Evolutionary conservation across 2,888 invertebrate species (phyloP), one percentile per base, ranked within the genome.

Genomic region (Choreutis nemorana): DNA sequence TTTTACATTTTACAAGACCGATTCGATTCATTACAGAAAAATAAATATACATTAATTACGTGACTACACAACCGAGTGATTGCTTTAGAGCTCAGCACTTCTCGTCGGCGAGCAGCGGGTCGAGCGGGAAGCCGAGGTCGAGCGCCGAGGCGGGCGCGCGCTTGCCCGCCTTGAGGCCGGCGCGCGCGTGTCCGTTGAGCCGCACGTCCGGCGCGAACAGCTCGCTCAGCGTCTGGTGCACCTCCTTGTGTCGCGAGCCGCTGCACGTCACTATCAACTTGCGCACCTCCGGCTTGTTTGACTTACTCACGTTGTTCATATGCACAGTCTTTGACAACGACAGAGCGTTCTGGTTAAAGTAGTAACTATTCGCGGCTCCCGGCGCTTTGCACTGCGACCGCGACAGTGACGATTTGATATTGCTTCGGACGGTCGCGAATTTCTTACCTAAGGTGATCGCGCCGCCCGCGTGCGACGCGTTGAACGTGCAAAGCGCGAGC

Each of bases 401-500:
- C 37, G 71, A 56, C 29, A 77, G 50, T 22, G 78, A 71, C 8
- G 78, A 70, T 42, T 79, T 81, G 36, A 81, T 70, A 41, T 78
- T 71, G 43, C 67, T 70, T 28, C 80, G 65, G 16, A 81, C 78
- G 21, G 77, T 72, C 27, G 80, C 79, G 44, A 73, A 71, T 39
- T 62, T 61, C 39, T 75, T 77, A 26, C 83, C 81, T 41, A 84
- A 49, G 2, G 83, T 67, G 25, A 83, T 61, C 6, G 83, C 80
- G 38, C 81, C 75, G 26, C 83, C 84, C 23, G 83, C 72, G 49
- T 82, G 82, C 11, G 81, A 65, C 25, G 83, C 71, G 45, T 83
- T 81, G 48, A 75, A 83, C 4, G 82, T 81, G 45, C 83, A 81
- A 27, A 83, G 53, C 16, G 81, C 77, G 7, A 86, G 78, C 7